phyloP scores from a whole-genome alignment of 2,888 invertebrate species.

The Mesochorus sp. region DNA sequence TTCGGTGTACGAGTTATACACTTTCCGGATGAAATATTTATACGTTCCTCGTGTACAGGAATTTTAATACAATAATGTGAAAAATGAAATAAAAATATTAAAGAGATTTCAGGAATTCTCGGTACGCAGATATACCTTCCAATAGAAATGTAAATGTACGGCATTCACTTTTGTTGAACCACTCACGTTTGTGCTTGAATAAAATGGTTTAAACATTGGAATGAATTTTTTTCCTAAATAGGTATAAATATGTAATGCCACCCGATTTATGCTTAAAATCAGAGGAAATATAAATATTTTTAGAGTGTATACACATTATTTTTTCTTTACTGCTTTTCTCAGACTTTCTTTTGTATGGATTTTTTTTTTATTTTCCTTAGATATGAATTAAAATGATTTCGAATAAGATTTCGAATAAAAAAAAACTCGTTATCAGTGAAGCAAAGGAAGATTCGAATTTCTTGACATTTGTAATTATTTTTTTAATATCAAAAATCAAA shows the following conservation, averaged over 20 bases:
- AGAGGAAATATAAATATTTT: slow-evolving; percentile 17
- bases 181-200: not conserved
- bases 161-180: not conserved
- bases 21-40: not conserved
- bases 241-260: not conserved
- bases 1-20: not conserved
- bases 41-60: not conserved
- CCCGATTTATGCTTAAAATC: not conserved
- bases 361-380: too few species aligned
- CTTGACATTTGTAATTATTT: slow-evolving; percentile 11
- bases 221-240: not conserved
- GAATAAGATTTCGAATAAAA: too few species aligned
- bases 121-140: slow-evolving; percentile 10
- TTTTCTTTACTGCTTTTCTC: not conserved
- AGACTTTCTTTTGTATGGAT: not conserved
- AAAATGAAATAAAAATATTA: not conserved
- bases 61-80: slow-evolving; percentile 1
- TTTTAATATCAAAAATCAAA: not conserved
- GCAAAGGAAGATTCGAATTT: too few species aligned
- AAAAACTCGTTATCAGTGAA: too few species aligned
- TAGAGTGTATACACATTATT: not conserved
- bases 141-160: slow-evolving; percentile 17
- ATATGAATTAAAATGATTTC: too few species aligned
- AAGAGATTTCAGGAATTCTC: slow-evolving; percentile 27
- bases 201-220: not conserved